Base-by-base conservation (phyloP, 2,797 vertebrate genomes). In the Pelochelys cantorii region DNA sequence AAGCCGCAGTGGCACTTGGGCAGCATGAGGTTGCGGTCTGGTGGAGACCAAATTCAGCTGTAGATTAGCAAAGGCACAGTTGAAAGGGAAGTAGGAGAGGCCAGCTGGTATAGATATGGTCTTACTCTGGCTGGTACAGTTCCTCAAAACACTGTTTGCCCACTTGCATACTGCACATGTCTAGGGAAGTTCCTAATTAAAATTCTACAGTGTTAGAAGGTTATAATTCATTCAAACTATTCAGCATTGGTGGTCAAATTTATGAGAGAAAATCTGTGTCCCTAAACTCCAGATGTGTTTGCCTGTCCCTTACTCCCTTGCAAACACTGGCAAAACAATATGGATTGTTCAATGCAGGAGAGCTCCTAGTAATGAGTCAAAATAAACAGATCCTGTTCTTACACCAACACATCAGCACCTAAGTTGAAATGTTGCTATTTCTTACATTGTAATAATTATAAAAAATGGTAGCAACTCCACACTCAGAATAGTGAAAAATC, bases 371-470 rank as follows among this genome's bases (percentile, higher is more conserved):
- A 86, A 65, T 52, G n/a, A 55, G 18, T 31, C 48, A 79, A 65
- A 62, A 54, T 54, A n/a, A 82, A 52, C 34, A 81, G 79, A 59
- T 48, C 42, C 57, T 62, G 56, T 53, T 54, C 48, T 54, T 10
- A 13, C 6, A 29, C n/a, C 3, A 55, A 59, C 59, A 23, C 25
- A 65, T 77, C 84, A 48, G 42, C 42, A 79, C 75, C 34, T 54
- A 18, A 27, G 34, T 59, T 79, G 59, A 54, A 29, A 59, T 79
- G 77, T 54, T 74, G 5, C 48, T 83, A 22, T 22, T 90, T 83
- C 57, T 87, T 90, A 84, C 0, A 83, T 89, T 91, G 27, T 92
- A 56, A n/a, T 86, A 31, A 37, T 59, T 89, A 83, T 71, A 62
- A 13, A 60, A 83, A 85, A 56, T 11, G 59, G 3, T 65, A 86